Evolutionary conservation across 1,140 invertebrate species (phyloP).

Genomic region (Gonatopus flavifemur): DNA sequence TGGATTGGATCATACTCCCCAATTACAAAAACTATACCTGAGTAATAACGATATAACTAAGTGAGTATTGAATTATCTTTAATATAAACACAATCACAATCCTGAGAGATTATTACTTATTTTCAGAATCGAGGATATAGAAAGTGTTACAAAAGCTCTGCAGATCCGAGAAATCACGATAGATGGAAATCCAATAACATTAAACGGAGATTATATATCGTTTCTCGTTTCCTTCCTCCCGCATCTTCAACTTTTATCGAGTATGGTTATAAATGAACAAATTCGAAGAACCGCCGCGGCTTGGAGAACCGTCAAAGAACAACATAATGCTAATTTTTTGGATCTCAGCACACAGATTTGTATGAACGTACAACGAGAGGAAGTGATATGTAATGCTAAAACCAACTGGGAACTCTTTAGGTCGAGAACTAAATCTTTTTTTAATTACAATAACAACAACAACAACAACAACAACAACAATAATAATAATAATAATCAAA

Average conservation of each 20-base stretch:
- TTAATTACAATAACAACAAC: slow-evolving; percentile 19
- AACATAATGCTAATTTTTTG: slow-evolving; percentile 66
- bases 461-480: slow-evolving; percentile 20
- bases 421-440: slow-evolving; percentile 64
- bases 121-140: slow-evolving; percentile 79
- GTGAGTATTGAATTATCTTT: slow-evolving; percentile 50
- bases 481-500: no score
- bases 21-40: slow-evolving; percentile 79
- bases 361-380: slow-evolving; percentile 68
- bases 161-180: slow-evolving; percentile 80
- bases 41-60: slow-evolving; percentile 84
- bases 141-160: slow-evolving; percentile 71
- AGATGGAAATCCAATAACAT: slow-evolving; percentile 81
- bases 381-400: slow-evolving; percentile 78
- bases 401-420: slow-evolving; percentile 79
- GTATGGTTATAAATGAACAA: slow-evolving; percentile 77
- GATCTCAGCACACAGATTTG: slow-evolving; percentile 69
- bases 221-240: slow-evolving; percentile 79
- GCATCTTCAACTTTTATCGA: slow-evolving; percentile 68
- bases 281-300: slow-evolving; percentile 71
- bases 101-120: no score
- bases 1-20: slow-evolving; percentile 79
- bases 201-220: slow-evolving; percentile 73
- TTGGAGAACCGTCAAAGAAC: slow-evolving; percentile 75
- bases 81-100: not conserved